Base-by-base conservation (phyloP, 2,888 invertebrate genomes). In the Philaethria dido region DNA sequence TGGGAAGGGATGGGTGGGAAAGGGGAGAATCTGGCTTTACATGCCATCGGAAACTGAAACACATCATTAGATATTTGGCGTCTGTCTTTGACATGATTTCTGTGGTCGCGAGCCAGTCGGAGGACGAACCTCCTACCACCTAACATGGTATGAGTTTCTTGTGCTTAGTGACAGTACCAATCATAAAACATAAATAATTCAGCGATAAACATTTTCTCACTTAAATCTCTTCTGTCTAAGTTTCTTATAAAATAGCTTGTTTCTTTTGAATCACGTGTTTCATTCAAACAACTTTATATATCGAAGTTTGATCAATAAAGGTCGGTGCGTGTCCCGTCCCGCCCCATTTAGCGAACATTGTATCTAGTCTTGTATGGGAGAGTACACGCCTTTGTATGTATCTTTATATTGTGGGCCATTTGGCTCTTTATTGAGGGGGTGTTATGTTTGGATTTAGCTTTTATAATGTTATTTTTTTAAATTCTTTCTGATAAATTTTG, bases 281-380 rank as follows among this genome's bases (percentile, higher is more conserved):
- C 29, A 33, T 64, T 64, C 14, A 57, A 54, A 33, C 44, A 39
- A 48, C n/a, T 64, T 55, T 64, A 57, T 61, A 48, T 54, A 44
- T 54, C 67, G 59, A 66, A 64, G 72, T 73, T 73, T 71, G 72
- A 73, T 73, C 72, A 69, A 73, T 73, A 73, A 64, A 54, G 48
- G 59, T 66, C 66, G 59, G 54, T 64, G 68, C 72, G 72, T 72
- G 70, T 62, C 70, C 62, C 67, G 66, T 62, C 64, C 59, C 65
- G 71, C 62, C 64, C 68, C 69, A 69, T 69, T 66, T 54, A 59
- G n/a, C 59, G 52, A 55, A 45, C 48, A 64, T 61, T 69, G 25
- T 25, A 45, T n/a, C 48, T 14, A 50, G 39, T 16, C 29, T 54
- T 57, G 45, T 6, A 9, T 22, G n/a, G 11, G 6, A 0, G 57